Percentiles rank a stretch among this genome's conserved stretches.
Evolutionary conservation across 2,888 invertebrate genomes (phyloP).

Genomic region (Chromoteleia sp.): DNA sequence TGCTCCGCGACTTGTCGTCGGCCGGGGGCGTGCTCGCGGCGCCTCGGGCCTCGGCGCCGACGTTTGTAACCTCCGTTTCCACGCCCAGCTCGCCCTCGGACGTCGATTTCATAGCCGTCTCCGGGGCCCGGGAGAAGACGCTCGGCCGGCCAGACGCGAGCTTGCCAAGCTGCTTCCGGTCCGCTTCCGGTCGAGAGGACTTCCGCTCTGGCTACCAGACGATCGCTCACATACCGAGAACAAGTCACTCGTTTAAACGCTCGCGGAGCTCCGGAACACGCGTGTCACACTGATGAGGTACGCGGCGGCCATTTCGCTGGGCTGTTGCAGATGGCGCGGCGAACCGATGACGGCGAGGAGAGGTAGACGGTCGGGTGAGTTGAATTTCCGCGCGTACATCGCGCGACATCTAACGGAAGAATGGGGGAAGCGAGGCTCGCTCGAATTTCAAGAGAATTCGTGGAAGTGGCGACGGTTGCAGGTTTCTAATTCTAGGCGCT

Average conservation of each 20-base stretch:
- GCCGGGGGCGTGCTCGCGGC: slow-evolving; percentile 12
- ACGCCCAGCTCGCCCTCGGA: slow-evolving; percentile 67
- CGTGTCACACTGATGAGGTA: slow-evolving; percentile 32
- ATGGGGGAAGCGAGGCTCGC: too few species aligned
- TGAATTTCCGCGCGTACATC: too few species aligned
- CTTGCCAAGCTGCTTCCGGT: not conserved
- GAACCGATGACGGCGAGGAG: too few species aligned
- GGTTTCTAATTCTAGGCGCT: too few species aligned
- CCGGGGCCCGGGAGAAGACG: too few species aligned
- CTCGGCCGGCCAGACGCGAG: too few species aligned
- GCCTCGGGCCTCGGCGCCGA: slow-evolving; percentile 9
- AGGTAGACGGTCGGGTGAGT: too few species aligned
- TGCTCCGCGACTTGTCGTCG: too few species aligned
- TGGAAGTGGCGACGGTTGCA: too few species aligned
- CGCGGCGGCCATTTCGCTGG: slow-evolving; percentile 39
- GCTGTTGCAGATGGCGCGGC: slow-evolving; percentile 23
- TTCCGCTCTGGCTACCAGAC: not conserved
- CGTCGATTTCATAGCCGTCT: slow-evolving; percentile 60
- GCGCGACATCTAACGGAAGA: too few species aligned
- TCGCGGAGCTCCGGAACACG: slow-evolving; percentile 24
- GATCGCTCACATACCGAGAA: slow-evolving; percentile 21
- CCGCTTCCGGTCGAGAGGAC: not conserved
- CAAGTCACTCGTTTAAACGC: not conserved
- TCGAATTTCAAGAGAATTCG: too few species aligned
- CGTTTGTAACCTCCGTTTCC: slow-evolving; percentile 60